Conservation (phyloP, 1,140 invertebrate species). For the Drosophila mayri region DNA sequence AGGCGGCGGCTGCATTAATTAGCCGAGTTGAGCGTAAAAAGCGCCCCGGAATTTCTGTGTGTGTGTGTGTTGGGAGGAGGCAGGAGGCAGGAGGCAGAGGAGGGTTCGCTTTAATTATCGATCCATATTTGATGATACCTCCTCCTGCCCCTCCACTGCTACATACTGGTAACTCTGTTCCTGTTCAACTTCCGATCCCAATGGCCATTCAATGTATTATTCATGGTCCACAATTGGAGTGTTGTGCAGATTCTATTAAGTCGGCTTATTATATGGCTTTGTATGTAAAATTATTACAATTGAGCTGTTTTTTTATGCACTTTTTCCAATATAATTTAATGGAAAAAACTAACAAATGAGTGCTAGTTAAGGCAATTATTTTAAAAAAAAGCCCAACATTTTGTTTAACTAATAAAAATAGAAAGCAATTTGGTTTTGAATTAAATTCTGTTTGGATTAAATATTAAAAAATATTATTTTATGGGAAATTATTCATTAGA, state of each 20-base stretch:
- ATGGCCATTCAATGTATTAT: conserved; percentile 18
- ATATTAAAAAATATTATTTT: neutral
- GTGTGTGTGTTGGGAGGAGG: neutral
- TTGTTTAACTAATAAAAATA: neutral
- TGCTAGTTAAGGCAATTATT: neutral
- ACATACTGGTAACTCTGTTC: neutral
- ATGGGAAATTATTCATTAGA: neutral
- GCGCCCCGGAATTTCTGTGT: conserved; percentile 8
- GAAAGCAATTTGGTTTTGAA: neutral
- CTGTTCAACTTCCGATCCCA: conserved; percentile 10
- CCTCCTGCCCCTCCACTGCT: neutral
- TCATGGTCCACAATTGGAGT: conserved; percentile 5
- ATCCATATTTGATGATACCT: conserved; percentile 22
- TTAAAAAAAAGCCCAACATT: neutral
- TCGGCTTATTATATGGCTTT: neutral
- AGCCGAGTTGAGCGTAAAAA: conserved; percentile 33
- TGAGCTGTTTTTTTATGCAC: neutral
- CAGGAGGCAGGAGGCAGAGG: neutral
- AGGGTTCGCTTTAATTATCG: conserved; percentile 25
- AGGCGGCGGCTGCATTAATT: conserved; percentile 14
- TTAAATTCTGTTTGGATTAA: neutral
- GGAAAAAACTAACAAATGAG: neutral
- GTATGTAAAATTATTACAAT: neutral
- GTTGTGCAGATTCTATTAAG: conserved; percentile 2
- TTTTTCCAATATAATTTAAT: neutral